phyloP scores from a whole-genome alignment of 2,797 vertebrate genomes.

The Podarcis siculus region DNA sequence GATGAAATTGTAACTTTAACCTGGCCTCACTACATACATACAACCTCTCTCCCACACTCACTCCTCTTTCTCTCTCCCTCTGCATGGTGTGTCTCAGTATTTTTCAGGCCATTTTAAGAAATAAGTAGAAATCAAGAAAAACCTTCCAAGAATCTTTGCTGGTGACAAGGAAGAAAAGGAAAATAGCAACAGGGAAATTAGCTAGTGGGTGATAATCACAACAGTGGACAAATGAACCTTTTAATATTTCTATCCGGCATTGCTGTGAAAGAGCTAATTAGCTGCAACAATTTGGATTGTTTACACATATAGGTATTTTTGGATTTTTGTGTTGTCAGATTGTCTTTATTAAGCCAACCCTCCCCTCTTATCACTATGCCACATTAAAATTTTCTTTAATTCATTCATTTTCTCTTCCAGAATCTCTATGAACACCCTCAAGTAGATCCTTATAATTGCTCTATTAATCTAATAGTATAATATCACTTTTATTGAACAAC shows the following conservation, averaged over 20 bases:
- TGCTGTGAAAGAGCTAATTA: not conserved
- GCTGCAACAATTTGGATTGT: not conserved
- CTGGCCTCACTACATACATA: no score
- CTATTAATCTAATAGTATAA: conserved; percentile 40
- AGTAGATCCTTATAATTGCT: conserved; percentile 13
- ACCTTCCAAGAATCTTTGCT: not conserved
- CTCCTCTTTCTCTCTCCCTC: not conserved
- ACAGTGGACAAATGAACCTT: not conserved
- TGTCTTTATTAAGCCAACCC: conserved; percentile 1
- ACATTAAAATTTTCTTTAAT: conserved; percentile 10
- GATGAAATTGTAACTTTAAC: no score
- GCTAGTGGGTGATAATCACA: not conserved
- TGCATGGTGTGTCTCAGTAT: not conserved
- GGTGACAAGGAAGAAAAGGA: not conserved
- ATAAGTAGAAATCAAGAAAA: not conserved
- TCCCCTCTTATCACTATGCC: not conserved
- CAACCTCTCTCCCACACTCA: no score
- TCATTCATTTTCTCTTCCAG: conserved; percentile 23
- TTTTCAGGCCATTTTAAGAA: not conserved
- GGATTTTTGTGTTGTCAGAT: conserved; percentile 7
- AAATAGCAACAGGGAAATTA: not conserved
- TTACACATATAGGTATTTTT: not conserved
- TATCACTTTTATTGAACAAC: conserved; percentile 40
- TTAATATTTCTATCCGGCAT: not conserved
- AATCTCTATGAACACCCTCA: conserved; percentile 17